Base-by-base conservation (phyloP, 2,888 invertebrate species). In the Cephonodes hylas region DNA sequence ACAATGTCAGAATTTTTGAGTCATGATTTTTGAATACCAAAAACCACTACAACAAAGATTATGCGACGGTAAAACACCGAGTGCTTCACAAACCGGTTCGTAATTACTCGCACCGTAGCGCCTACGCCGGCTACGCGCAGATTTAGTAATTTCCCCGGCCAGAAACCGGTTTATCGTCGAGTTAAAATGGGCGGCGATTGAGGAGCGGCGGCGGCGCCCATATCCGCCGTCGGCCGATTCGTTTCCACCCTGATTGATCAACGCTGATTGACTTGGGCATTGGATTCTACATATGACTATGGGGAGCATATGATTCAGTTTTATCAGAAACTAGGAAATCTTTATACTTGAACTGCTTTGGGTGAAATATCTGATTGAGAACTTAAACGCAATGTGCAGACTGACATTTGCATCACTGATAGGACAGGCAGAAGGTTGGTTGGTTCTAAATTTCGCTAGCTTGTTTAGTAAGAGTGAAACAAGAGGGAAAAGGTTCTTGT, bases 131-230 rank as follows among this genome's bases (percentile, higher is more conserved):
- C 57, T 61, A 57, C 27, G 53, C 60, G 20, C 27, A 62, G 44
- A 63, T 63, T 62, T 56, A 59, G 45, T 56, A 15, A 73, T 71
- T 71, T 73, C 73, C 70, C 59, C 23, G 56, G 56, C 63, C 70
- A 66, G 68, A 71, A 71, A 70, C 64, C 60, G 27, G 70, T 68
- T 69, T 68, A 65, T 48, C 31, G 48, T 46, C 64, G 62, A 65
- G 84, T 89, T 89, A 88, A 88, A 88, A 83, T 88, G 81, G 89
- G 86, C 80, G 84, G 74, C 56, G 66, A 70, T 71, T 72, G 70
- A 73, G 74, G 79, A 81, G 79, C 71, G 73, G 31, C 48, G 48
- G 25, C 53, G 27, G 48, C 27, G 73, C 75, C 85, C 83, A 87
- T 87, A 86, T 88, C 89, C 89, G 60, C 20, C 27, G 53, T 18